Evolutionary conservation across 2,797 vertebrate genomes (phyloP), one percentile per base, ranked within the genome.

Genomic region (Catharus ustulatus): DNA sequence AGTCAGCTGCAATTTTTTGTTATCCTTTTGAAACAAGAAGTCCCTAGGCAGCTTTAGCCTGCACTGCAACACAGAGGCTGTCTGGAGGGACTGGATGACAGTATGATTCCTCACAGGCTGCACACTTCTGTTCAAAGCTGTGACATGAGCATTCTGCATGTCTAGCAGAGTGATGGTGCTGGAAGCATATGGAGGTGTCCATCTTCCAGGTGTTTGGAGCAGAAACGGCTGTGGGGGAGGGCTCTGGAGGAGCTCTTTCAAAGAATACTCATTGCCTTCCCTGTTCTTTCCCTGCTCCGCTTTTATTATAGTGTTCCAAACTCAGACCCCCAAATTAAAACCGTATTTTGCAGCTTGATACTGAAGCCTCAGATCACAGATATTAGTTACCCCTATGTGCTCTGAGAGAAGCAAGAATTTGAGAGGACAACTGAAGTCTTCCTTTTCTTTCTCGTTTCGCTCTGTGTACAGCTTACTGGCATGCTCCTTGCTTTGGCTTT

Each of bases 361-460:
- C 27, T 15, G 81, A 96, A 86, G 62, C 43, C 74, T 89, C 77
- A 68, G 80, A 75, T 61, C 57, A 61, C 63, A 87, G 48, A n/a
- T 79, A 78, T 81, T 92, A 83, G 93, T 94, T 91, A 76, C 52
- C 27, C 87, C 34, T 68, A 84, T 1, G 1, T 78, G 32, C 63
- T 95, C 62, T 57, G 51, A 80, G 79, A 57, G 59, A 83, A 96
- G 77, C 64, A 81, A 92, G 79, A 82, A 85, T 92, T 94, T 96
- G 88, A 94, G 88, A 95, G 91, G 87, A 95, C 86, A 95, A 51
- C 76, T 76, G 82, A 94, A 90, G 85, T 66, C 68, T 82, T 61
- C 38, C 51, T 73, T 89, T 63, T 63, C 30, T 86, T 59, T 78
- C 52, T 86, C 29, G 15, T 92, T 94, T 86, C 45, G 36, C 8